phyloP scores from a whole-genome alignment of 2,888 invertebrate species.

The Cosmorhoe ocellata region DNA sequence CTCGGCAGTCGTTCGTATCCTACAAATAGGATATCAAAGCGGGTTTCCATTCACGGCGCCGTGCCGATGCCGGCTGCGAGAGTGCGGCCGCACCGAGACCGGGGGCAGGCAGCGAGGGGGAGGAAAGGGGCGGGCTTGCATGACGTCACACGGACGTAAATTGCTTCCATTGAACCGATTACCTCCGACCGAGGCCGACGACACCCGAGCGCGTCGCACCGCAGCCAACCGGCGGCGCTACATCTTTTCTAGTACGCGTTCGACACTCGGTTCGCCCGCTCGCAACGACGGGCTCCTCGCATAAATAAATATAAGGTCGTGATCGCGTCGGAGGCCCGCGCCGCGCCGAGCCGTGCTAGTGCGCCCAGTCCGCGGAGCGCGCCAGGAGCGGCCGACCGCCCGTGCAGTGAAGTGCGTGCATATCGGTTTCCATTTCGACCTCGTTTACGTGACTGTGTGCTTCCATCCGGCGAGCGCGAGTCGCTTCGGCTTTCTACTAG shows the following conservation, averaged over 20 bases:
- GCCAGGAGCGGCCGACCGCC: constrained; percentile 18
- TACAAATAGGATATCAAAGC: constrained; percentile 15
- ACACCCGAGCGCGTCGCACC: constrained; percentile 56
- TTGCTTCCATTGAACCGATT: constrained; percentile 66
- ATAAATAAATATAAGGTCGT: constrained; percentile 40
- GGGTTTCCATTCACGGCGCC: constrained; percentile 24
- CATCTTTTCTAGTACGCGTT: constrained; percentile 76
- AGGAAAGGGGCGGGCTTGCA: constrained; percentile 39
- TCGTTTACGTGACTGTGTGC: constrained; percentile 59
- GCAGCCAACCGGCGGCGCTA: constrained; percentile 73
- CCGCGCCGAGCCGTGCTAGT: constrained; percentile 25
- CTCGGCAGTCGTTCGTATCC: no score
- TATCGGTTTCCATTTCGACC: constrained; percentile 65
- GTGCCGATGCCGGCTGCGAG: constrained; percentile 4
- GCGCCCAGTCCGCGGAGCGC: constrained; percentile 29
- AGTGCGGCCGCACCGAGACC: constrained; percentile 32
- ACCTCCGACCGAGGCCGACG: constrained; percentile 57
- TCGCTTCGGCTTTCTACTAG: constrained; percentile 59
- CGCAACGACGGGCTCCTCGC: constrained; percentile 41
- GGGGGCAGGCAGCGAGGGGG: constrained; percentile 18
- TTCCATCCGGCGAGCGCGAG: constrained; percentile 54
- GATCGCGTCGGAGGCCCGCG: constrained; percentile 43
- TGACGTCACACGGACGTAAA: constrained; percentile 70
- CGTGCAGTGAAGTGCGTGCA: constrained; percentile 57
- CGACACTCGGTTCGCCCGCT: constrained; percentile 60